phyloP scores from a whole-genome alignment of 1,140 invertebrate species.

The Lepidurus apus region DNA sequence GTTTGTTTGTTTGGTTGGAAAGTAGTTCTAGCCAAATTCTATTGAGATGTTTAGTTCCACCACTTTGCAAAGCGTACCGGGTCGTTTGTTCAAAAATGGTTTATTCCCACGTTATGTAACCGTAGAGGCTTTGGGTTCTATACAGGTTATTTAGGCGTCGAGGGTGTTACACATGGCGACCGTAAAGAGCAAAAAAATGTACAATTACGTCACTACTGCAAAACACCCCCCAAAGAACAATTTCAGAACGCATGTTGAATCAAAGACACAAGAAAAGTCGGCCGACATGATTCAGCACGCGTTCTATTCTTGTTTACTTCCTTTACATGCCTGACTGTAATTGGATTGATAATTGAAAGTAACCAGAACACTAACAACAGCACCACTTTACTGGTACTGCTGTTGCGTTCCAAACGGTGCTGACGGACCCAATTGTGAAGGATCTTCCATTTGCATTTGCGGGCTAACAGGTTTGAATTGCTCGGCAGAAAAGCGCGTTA shows the following conservation, averaged over 20 bases:
- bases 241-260: background rate
- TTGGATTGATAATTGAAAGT: background rate
- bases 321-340: background rate
- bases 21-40: background rate
- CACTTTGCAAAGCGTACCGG: background rate
- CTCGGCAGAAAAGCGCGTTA: constrained; percentile 80
- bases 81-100: constrained; percentile 26
- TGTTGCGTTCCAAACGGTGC: constrained; percentile 30
- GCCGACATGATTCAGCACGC: background rate
- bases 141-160: constrained; percentile 29
- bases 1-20: background rate
- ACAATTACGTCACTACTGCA: background rate
- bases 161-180: constrained; percentile 23
- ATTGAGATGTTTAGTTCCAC: background rate
- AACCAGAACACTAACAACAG: background rate
- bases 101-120: constrained; percentile 35
- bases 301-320: background rate
- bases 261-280: background rate
- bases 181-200: background rate
- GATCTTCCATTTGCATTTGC: constrained; percentile 44
- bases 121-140: constrained; percentile 37
- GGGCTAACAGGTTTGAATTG: constrained; percentile 76
- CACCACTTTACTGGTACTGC: constrained; percentile 29
- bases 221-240: background rate
- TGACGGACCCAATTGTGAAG: background rate